Evolutionary conservation across 2,113 vertebrate genomes (phyloP).

Genomic region (Microtus pennsylvanicus): DNA sequence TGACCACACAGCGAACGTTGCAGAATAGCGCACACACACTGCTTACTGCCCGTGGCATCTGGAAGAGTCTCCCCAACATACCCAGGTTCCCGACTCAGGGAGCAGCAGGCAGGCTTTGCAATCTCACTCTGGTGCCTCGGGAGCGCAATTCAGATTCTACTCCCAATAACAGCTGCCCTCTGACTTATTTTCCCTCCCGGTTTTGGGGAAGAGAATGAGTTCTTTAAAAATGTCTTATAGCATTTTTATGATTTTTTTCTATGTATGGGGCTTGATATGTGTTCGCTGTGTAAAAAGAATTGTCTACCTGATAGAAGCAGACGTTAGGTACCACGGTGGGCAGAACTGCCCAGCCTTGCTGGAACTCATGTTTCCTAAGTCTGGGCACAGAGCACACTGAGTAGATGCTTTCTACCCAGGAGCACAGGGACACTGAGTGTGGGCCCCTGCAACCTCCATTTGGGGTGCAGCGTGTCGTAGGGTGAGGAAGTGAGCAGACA

Average conservation of each 20-base stretch:
- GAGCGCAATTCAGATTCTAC: neutral
- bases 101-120: neutral
- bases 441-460: slow-evolving; percentile 82
- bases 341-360: neutral
- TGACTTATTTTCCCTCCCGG: neutral
- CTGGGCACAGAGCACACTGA: neutral
- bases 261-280: neutral
- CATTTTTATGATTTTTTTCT: neutral
- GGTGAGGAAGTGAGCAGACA: slow-evolving; percentile 93
- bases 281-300: neutral
- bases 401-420: slow-evolving; percentile 18
- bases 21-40: neutral
- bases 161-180: neutral
- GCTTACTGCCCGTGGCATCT: neutral
- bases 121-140: neutral
- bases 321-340: neutral
- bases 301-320: neutral
- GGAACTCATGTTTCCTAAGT: neutral
- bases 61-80: neutral
- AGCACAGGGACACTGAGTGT: slow-evolving; percentile 69
- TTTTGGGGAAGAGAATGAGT: neutral
- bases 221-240: neutral
- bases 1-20: neutral
- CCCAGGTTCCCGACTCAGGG: neutral
- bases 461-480: slow-evolving; percentile 91